Percentiles rank a stretch among this genome's conserved stretches.
Conservation (phyloP, 2,888 invertebrate genomes). For the Enchytraeus crypticus region DNA sequence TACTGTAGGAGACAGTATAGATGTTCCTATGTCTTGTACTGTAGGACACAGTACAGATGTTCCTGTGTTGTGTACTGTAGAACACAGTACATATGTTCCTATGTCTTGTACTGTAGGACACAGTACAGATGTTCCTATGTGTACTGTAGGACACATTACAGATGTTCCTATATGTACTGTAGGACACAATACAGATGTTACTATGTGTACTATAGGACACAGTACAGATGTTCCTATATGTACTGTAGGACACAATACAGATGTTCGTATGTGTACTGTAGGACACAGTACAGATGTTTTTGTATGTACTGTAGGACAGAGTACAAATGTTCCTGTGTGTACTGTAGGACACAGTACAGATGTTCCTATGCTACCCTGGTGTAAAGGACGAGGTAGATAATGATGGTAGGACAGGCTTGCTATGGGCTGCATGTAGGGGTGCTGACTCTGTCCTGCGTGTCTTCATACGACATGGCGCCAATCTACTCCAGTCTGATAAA, state of each 20-base stretch:
- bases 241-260: no score
- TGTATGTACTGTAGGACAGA: no score
- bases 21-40: no score
- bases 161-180: no score
- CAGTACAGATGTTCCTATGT: slow-evolving; percentile 44
- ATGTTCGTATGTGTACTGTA: no score
- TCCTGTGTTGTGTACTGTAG: slow-evolving; percentile 38
- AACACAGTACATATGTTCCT: slow-evolving; percentile 47
- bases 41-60: slow-evolving; percentile 47
- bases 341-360: slow-evolving; percentile 44
- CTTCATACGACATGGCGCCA: slow-evolving; percentile 38
- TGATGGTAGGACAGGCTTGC: slow-evolving; percentile 46
- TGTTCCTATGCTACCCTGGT: slow-evolving; percentile 39
- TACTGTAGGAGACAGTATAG: no score
- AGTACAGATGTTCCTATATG: no score
- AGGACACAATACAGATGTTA: no score
- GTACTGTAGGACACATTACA: no score
- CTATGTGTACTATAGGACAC: no score
- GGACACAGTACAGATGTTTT: no score
- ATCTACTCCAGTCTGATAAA: slow-evolving; percentile 45
- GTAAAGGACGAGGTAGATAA: slow-evolving; percentile 45
- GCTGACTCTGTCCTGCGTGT: slow-evolving; percentile 43
- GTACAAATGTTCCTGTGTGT: no score
- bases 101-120: slow-evolving; percentile 39
- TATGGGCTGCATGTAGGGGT: slow-evolving; percentile 49